Conservation (phyloP, 2,888 invertebrate genomes). For the Notocelia uddmanniana region DNA sequence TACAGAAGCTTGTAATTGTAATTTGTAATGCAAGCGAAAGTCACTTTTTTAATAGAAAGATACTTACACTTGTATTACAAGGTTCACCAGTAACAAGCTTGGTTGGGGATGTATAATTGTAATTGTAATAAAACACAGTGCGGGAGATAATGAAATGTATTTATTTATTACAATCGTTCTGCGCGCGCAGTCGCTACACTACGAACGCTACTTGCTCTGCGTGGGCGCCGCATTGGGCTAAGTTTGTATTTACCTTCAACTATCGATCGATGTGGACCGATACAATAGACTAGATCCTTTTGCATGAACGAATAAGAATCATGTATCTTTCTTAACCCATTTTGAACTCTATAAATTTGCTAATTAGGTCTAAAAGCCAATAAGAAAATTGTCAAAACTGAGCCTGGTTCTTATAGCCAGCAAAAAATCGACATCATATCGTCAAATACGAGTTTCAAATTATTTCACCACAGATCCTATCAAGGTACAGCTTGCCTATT, state of each 20-base stretch:
- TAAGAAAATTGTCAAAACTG: background rate
- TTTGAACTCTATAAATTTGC: background rate
- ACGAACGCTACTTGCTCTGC: constrained; percentile 26
- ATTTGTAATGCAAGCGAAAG: too few relatives aligned
- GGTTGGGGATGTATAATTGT: background rate
- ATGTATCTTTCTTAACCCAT: background rate
- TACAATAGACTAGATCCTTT: background rate
- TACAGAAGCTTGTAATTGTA: too few relatives aligned
- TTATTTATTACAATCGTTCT: constrained; percentile 69
- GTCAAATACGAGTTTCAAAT: background rate
- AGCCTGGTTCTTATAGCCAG: background rate
- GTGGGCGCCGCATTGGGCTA: constrained; percentile 2
- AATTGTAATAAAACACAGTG: constrained; percentile 50
- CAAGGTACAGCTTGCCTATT: too few relatives aligned
- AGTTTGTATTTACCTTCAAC: background rate
- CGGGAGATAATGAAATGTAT: constrained; percentile 77
- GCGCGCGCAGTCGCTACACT: constrained; percentile 34
- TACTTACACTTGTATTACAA: too few relatives aligned
- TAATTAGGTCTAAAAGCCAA: background rate
- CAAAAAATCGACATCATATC: background rate
- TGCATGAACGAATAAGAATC: background rate
- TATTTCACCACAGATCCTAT: too few relatives aligned
- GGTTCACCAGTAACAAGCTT: too few relatives aligned
- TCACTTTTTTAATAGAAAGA: too few relatives aligned
- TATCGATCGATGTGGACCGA: background rate